A percentile compares a stretch with the other conserved stretches of the same genome.
Evolutionary conservation across 2,113 vertebrate species (phyloP).

Genomic region (Muntiacus muntjak): DNA sequence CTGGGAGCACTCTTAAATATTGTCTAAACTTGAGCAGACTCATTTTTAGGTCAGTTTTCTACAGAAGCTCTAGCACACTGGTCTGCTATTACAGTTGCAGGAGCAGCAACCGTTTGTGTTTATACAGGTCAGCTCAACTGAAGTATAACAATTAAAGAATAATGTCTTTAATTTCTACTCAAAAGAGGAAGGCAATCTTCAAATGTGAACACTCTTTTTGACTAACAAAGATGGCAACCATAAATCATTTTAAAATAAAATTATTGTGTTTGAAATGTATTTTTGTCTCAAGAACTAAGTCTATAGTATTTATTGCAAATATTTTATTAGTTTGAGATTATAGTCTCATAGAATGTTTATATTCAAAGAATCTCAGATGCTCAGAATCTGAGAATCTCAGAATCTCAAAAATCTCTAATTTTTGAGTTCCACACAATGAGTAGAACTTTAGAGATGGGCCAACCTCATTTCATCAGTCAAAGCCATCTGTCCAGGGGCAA

Average conservation of each 20-base stretch:
- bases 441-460: not conserved
- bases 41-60: not conserved
- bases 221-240: not conserved
- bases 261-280: not conserved
- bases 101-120: not conserved
- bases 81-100: not conserved
- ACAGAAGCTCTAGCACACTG: not conserved
- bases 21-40: not conserved
- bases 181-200: not conserved
- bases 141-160: not conserved
- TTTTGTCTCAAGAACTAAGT: not conserved
- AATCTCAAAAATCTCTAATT: not conserved
- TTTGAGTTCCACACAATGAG: not conserved
- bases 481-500: not conserved
- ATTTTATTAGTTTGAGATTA: not conserved
- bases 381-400: no score
- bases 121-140: not conserved
- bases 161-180: not conserved
- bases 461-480: not conserved
- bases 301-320: not conserved
- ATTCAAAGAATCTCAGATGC: not conserved
- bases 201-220: not conserved
- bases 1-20: not conserved
- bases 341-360: not conserved
- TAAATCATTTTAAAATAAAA: not conserved